Evolutionary conservation across 2,888 invertebrate species (phyloP).

Genomic region (Lasioglossum pauxillum): DNA sequence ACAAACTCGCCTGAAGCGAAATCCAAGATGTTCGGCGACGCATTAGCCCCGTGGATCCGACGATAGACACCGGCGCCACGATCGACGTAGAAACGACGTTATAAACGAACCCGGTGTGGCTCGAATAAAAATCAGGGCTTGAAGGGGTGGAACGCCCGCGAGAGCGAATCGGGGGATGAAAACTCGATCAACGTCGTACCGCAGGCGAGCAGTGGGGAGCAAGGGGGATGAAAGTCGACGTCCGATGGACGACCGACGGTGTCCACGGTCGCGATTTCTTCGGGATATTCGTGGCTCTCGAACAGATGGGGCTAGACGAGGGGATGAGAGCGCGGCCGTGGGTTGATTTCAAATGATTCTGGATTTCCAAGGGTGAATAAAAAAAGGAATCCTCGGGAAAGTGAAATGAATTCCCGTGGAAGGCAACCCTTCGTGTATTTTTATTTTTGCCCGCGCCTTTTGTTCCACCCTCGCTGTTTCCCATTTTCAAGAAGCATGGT

Average conservation of each 20-base stretch:
- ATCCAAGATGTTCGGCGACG: neutral
- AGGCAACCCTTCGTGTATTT: conserved; percentile 29
- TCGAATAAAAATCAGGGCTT: conserved; percentile 74
- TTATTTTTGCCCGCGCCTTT: conserved; percentile 10
- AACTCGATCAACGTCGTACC: conserved; percentile 75
- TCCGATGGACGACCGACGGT: conserved; percentile 55
- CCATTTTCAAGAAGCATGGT: conserved; percentile 10
- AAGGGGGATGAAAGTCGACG: conserved; percentile 46
- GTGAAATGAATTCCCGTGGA: conserved; percentile 72
- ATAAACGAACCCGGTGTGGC: conserved; percentile 74
- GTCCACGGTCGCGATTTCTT: conserved; percentile 70
- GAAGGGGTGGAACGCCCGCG: conserved; percentile 46
- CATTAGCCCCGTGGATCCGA: neutral
- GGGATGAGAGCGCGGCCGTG: conserved; percentile 56
- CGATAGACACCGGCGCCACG: neutral
- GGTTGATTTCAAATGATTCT: conserved; percentile 77
- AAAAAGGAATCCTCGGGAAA: conserved; percentile 62
- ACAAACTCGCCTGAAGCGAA: neutral
- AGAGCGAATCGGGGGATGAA: conserved; percentile 67
- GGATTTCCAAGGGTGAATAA: conserved; percentile 71
- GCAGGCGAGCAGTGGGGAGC: neutral
- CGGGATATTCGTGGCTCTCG: conserved; percentile 36
- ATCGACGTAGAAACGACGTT: conserved; percentile 69
- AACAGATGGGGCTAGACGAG: conserved; percentile 28
- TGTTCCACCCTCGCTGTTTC: neutral